These are phyloP conservation scores for Arctopsyche grandis DNA, from an alignment of 1,140 invertebrate genomes.

Conservation along the genomic window DNA sequence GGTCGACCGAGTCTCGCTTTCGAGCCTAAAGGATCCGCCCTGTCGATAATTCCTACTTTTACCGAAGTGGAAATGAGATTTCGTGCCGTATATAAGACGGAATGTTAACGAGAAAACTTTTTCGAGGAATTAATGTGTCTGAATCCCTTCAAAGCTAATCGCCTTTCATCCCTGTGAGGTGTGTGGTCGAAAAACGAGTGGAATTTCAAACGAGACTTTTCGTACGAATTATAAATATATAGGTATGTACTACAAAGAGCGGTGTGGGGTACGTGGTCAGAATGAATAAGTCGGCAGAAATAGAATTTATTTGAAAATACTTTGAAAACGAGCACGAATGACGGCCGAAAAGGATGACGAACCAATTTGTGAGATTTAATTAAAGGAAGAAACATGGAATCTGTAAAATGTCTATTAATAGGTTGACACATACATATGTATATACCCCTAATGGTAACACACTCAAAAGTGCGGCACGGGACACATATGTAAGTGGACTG, in stretches of 20 bases:
- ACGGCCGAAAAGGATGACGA: not conserved
- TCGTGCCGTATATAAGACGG: not conserved
- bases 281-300: not conserved
- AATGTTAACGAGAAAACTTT: not conserved
- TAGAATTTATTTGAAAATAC: no score
- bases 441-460: no score
- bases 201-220: conserved; percentile 8
- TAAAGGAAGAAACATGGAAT: not conserved
- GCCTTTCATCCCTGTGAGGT: not conserved
- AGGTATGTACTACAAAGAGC: not conserved
- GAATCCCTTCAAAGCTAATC: not conserved
- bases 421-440: no score
- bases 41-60: no score
- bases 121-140: not conserved
- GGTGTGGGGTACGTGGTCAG: not conserved
- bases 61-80: no score
- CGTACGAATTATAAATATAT: not conserved
- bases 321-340: no score
- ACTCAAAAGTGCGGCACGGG: no score
- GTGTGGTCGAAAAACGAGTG: not conserved
- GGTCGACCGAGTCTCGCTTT: no score
- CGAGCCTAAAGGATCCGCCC: no score
- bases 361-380: not conserved
- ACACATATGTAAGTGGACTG: no score
- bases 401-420: no score